These are phyloP conservation scores for Gadus chalcogrammus DNA, from an alignment of 2,113 vertebrate genomes.

Conservation along the genomic window DNA sequence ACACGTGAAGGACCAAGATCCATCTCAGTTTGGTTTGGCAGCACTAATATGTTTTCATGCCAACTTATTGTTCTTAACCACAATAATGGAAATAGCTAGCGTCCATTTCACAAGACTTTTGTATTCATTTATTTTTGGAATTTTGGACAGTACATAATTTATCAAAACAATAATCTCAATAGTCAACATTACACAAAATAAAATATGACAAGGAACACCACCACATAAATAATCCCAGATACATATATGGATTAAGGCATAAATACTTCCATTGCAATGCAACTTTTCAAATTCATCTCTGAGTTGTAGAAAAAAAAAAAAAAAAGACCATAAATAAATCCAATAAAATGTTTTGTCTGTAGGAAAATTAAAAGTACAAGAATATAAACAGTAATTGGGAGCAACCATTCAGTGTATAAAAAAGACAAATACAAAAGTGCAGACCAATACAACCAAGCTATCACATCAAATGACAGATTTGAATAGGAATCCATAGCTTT, in stretches of 20 bases:
- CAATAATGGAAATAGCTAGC: conserved; percentile 1
- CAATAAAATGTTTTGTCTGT: conserved; percentile 43
- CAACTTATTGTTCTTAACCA: neutral
- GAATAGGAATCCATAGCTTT: neutral
- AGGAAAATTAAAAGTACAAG: conserved; percentile 41
- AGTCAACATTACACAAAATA: conserved; percentile 32
- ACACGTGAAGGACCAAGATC: too few relatives aligned
- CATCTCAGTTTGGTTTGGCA: too few relatives aligned
- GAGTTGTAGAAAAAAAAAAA: conserved; percentile 56
- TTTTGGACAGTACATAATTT: conserved; percentile 35
- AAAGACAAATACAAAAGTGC: conserved; percentile 41
- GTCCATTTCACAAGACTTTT: conserved; percentile 7
- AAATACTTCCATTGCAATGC: conserved; percentile 30
- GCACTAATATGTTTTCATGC: too few relatives aligned
- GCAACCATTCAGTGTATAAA: conserved; percentile 41
- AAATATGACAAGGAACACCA: conserved; percentile 26
- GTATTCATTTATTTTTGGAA: conserved; percentile 43
- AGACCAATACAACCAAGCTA: conserved; percentile 34
- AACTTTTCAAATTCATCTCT: conserved; percentile 31
- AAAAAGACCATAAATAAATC: conserved; percentile 53
- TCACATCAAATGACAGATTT: neutral
- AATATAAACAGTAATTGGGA: conserved; percentile 35
- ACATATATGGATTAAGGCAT: conserved; percentile 54
- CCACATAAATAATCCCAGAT: conserved; percentile 16
- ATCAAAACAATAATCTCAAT: conserved; percentile 51